Conservation (phyloP, 2,888 invertebrate species). For the Acleris sparsana region DNA sequence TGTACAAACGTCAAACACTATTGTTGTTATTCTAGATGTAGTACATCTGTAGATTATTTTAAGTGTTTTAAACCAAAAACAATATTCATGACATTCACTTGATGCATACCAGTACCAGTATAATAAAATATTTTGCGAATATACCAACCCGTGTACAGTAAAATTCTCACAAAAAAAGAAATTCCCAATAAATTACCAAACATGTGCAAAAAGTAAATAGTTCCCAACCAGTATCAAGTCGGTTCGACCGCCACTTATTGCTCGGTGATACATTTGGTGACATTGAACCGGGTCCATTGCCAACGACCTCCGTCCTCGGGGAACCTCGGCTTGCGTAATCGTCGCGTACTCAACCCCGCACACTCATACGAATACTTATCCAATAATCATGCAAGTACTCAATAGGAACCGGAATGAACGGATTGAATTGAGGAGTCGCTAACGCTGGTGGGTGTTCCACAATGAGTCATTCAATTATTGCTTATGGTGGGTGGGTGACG, state of each 20-base stretch:
- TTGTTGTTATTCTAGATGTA: no score
- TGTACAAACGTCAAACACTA: no score
- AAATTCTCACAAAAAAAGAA: no score
- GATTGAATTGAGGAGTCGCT: slow-evolving; percentile 5
- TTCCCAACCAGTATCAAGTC: slow-evolving; percentile 59
- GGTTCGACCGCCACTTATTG: slow-evolving; percentile 45
- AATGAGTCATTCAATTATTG: slow-evolving; percentile 5
- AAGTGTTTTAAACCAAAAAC: no score
- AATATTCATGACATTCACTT: no score
- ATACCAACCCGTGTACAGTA: no score
- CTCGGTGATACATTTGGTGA: slow-evolving; percentile 83
- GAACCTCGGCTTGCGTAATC: slow-evolving; percentile 82
- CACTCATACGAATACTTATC: slow-evolving; percentile 18
- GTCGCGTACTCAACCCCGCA: slow-evolving; percentile 65
- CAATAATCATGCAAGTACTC: slow-evolving; percentile 17
- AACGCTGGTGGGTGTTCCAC: background rate
- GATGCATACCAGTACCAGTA: no score
- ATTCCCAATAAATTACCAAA: no score
- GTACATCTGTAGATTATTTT: no score
- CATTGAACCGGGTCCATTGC: slow-evolving; percentile 83
- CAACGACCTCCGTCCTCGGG: slow-evolving; percentile 82
- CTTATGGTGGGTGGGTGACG: background rate
- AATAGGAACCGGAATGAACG: slow-evolving; percentile 1
- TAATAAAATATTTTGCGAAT: no score
- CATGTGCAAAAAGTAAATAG: background rate